A percentile compares a stretch with the other conserved stretches of the same genome.
These are phyloP conservation scores for Plemyria rubiginata DNA, from an alignment of 2,888 invertebrate genomes.

Conservation along the genomic window DNA sequence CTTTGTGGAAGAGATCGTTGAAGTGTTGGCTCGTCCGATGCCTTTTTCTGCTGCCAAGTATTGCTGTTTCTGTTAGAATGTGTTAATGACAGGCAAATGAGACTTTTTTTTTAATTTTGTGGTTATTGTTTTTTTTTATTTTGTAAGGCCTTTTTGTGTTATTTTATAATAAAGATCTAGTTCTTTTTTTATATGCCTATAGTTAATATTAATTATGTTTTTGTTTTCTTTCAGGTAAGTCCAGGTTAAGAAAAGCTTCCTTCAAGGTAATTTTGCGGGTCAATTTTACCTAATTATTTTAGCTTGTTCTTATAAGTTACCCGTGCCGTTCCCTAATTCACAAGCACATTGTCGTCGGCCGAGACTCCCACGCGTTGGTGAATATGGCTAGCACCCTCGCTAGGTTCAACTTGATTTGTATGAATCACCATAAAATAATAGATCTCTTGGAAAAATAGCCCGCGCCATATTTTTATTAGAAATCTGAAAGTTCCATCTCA, in stretches of 20 bases:
- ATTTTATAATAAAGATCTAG: too few relatives aligned
- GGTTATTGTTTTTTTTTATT: too few relatives aligned
- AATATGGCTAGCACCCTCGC: background rate
- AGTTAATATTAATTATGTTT: background rate
- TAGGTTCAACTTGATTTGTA: conserved; percentile 13
- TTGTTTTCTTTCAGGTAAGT: conserved; percentile 25
- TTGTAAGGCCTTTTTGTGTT: too few relatives aligned
- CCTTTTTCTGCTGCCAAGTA: too few relatives aligned
- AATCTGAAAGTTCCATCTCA: background rate
- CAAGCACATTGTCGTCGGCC: background rate
- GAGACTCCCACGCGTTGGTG: background rate
- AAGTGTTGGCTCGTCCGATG: too few relatives aligned
- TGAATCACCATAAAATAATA: conserved; percentile 27
- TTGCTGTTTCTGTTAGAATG: too few relatives aligned
- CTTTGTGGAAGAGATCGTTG: too few relatives aligned
- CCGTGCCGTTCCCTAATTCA: background rate
- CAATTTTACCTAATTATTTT: too few relatives aligned
- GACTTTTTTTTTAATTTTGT: too few relatives aligned
- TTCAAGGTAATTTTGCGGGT: background rate
- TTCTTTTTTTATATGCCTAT: too few relatives aligned
- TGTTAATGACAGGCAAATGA: too few relatives aligned
- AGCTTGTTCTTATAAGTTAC: too few relatives aligned
- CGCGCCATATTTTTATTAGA: conserved; percentile 12
- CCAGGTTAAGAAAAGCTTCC: background rate
- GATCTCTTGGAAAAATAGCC: background rate